Base-by-base conservation (phyloP, 2,797 vertebrate genomes). In the Diplodus puntazzo region DNA sequence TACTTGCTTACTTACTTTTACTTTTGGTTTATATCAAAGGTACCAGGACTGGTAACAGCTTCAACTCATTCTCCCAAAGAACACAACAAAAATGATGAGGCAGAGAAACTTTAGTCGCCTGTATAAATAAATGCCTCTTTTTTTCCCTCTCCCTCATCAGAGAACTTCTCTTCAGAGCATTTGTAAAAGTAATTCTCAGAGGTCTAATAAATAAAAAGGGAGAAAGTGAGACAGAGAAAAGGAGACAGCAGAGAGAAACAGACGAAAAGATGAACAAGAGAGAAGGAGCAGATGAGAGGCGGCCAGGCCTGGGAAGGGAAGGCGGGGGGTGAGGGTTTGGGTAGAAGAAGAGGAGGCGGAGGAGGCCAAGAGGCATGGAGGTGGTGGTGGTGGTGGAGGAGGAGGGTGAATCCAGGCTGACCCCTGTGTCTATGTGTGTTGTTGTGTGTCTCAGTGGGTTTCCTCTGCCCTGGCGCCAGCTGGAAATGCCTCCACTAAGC, bases 381-480 rank as follows among this genome's bases (percentile, higher is more conserved):
- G 75, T 82, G 84, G 68, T 69, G 82, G 68, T 70, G 82, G 73
- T 21, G 80, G 80, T 34, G 84, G 77, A 81, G 87, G 88, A 81
- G 87, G 88, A 90, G 88, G 91, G 88, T 90, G 91, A 86, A 89
- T 89, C 88, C 87, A 83, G 83, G 87, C 93, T 93, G 93, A 94
- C 93, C 94, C 87, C 92, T 87, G 83, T 92, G 91, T 94, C 90
- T 94, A 83, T 93, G 90, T 94, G 93, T 93, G 93, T 95, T 93
- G 92, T 93, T 94, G 92, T 94, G 92, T 90, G 88, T 92, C 93
- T 93, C 94, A 95, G 94, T 95, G 93, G 93, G 94, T 94, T 94
- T 93, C 93, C 90, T 90, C 82, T 89, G 89, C 88, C 77, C 94
- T 95, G 95, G 95, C 95, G 95, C 96, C 95, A 95, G 92, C 90